phyloP scores from a whole-genome alignment of 2,797 vertebrate species.

The Falco biarmicus region DNA sequence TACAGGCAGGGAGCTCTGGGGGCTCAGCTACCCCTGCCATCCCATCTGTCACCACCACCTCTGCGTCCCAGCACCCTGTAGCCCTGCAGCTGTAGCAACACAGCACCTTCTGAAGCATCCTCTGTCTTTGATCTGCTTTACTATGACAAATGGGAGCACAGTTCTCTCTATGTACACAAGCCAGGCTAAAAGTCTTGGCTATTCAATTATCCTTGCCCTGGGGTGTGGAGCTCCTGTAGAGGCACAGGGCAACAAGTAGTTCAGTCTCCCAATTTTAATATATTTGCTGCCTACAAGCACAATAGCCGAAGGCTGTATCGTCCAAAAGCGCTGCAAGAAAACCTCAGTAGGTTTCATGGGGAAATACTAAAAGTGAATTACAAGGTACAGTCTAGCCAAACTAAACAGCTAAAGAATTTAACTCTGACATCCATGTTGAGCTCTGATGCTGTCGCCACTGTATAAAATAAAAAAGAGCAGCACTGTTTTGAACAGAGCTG shows the following conservation, averaged over 20 bases:
- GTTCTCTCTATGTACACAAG: not conserved
- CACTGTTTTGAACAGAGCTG: not conserved
- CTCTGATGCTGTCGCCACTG: not conserved
- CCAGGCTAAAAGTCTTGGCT: not conserved
- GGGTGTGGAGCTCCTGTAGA: not conserved
- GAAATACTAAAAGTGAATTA: constrained; percentile 13
- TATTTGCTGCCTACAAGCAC: not conserved
- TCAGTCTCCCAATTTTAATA: not conserved
- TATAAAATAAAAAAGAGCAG: not conserved
- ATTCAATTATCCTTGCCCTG: not conserved
- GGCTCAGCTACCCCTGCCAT: not conserved
- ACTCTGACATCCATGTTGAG: not conserved
- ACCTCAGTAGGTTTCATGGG: not conserved
- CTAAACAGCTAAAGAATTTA: not conserved
- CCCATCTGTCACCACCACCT: accelerated
- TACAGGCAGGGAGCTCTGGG: accelerated
- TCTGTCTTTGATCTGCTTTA: constrained; percentile 5
- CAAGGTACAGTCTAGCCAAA: not conserved
- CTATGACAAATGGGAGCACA: not conserved
- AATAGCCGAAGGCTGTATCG: not conserved
- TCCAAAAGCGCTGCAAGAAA: not conserved
- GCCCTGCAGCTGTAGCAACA: accelerated
- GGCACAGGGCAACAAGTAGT: not conserved
- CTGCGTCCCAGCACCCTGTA: accelerated
- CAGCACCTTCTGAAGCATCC: not conserved